Conservation (phyloP, 1,140 invertebrate genomes). For the Tetranychus urticae region DNA sequence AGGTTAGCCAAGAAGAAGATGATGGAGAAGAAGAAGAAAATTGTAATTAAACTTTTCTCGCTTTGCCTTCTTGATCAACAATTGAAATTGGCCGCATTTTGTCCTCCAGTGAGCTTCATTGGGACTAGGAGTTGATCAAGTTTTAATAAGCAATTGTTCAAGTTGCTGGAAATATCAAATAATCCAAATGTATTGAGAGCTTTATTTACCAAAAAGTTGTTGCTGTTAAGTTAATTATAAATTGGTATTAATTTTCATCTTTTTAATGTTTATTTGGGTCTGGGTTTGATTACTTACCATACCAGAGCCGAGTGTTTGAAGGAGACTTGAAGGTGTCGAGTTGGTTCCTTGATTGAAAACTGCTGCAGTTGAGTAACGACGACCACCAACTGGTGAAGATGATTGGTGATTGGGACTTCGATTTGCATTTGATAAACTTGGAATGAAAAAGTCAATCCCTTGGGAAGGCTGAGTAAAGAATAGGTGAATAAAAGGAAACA, state of each 20-base stretch:
- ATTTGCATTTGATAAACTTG: conserved; percentile 5
- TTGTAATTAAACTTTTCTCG: no score
- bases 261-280: background rate
- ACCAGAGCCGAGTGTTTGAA: conserved; percentile 18
- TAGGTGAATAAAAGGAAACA: background rate
- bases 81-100: no score
- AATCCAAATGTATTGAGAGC: background rate
- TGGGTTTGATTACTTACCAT: conserved; percentile 14
- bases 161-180: background rate
- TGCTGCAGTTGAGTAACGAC: conserved; percentile 13
- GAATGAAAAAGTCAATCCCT: conserved; percentile 14
- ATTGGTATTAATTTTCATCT: background rate
- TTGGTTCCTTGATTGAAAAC: conserved; percentile 8
- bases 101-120: no score
- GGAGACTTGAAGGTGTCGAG: conserved; percentile 11
- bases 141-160: no score
- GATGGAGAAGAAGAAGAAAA: no score
- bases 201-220: conserved; percentile 11
- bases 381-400: background rate
- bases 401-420: background rate
- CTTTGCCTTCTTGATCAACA: no score
- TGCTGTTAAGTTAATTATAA: background rate
- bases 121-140: no score
- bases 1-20: no score
- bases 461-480: conserved; percentile 3